Evolutionary conservation across 2,888 invertebrate species (phyloP).

Genomic region (Pterobdella sp.): DNA sequence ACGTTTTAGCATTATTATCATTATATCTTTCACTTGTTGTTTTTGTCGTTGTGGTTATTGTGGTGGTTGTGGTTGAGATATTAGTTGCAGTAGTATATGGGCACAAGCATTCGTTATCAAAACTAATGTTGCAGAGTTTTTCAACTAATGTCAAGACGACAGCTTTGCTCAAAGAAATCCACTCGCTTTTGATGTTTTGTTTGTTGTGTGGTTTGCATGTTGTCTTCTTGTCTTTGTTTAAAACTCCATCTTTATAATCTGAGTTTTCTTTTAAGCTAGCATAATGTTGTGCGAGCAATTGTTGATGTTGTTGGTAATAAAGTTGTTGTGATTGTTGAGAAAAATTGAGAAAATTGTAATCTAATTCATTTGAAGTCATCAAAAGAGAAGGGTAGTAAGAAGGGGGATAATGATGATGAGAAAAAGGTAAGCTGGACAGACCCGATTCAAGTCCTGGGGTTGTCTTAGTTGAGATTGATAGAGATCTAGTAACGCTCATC

Average conservation of each 20-base stretch:
- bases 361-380: not conserved
- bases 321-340: not conserved
- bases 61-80: conserved; percentile 5
- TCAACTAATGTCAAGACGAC: conserved; percentile 31
- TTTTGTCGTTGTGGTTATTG: not conserved
- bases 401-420: not conserved
- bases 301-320: conserved; percentile 19
- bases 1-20: not conserved
- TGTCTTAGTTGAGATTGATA: conserved; percentile 25
- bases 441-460: not conserved
- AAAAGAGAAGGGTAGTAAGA: not conserved
- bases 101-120: conserved; percentile 24
- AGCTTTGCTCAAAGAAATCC: conserved; percentile 33
- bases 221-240: not conserved
- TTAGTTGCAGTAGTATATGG: not conserved
- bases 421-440: not conserved
- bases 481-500: conserved; percentile 26
- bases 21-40: not conserved
- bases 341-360: not conserved
- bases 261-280: not conserved
- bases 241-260: not conserved
- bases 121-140: conserved; percentile 31
- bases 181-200: conserved; percentile 24
- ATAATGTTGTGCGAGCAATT: not conserved
- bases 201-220: not conserved